These are phyloP conservation scores for Axis porcinus DNA, from an alignment of 2,113 vertebrate genomes.

Conservation along the genomic window DNA sequence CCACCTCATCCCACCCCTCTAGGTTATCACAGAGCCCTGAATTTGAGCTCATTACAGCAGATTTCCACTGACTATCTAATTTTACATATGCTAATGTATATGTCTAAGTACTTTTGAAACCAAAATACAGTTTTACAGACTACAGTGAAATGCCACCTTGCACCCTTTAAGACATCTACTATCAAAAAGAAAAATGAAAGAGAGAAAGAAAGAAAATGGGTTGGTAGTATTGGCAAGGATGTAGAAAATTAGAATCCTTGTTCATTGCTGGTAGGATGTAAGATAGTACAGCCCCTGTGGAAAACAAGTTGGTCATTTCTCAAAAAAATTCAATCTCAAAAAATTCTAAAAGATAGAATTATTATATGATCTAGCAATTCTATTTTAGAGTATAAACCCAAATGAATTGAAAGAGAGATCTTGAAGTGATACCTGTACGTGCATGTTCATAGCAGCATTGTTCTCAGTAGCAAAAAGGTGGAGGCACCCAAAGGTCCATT, in stretches of 20 bases:
- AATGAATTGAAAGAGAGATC: neutral
- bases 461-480: neutral
- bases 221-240: neutral
- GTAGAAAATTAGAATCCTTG: neutral
- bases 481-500: neutral
- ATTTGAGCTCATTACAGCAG: no score
- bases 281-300: neutral
- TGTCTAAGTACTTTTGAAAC: neutral
- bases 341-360: neutral
- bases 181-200: neutral
- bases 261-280: neutral
- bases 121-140: neutral
- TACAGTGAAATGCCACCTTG: neutral
- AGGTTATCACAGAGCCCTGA: neutral
- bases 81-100: no score
- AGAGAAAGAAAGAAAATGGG: no score
- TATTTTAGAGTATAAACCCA: neutral
- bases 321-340: no score
- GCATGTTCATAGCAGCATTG: fast-evolving
- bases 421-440: neutral
- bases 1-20: neutral
- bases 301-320: neutral
- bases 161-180: neutral
- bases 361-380: neutral
- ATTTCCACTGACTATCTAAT: no score